Conservation (phyloP, 2,113 vertebrate genomes). For the Onychostoma macrolepis region DNA sequence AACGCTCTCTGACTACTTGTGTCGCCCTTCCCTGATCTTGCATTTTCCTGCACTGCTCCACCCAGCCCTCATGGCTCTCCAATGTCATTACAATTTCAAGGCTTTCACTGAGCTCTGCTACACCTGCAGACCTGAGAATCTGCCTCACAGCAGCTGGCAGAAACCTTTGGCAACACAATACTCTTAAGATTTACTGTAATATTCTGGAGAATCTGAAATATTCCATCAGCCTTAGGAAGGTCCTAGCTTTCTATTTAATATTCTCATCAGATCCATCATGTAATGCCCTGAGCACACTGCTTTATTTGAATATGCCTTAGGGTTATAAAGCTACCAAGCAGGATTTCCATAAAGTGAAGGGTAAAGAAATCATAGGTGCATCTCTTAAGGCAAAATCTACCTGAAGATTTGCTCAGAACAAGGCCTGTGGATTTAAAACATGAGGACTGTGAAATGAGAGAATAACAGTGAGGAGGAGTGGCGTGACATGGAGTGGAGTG, state of each 20-base stretch:
- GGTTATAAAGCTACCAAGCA: conserved; percentile 8
- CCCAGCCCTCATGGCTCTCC: not conserved
- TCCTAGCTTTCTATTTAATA: conserved; percentile 49
- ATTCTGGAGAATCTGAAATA: conserved; percentile 5
- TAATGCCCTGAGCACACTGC: conserved; percentile 24
- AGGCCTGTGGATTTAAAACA: conserved; percentile 12
- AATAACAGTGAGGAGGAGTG: not conserved
- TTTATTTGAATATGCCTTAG: conserved; percentile 28
- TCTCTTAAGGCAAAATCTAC: not conserved
- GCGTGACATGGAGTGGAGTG: not conserved
- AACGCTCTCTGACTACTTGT: not conserved
- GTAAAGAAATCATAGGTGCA: not conserved
- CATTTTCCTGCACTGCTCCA: not conserved
- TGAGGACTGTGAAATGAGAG: conserved; percentile 5
- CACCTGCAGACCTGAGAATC: conserved; percentile 22
- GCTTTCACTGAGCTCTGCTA: not conserved
- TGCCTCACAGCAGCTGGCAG: conserved; percentile 29
- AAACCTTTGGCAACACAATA: not conserved
- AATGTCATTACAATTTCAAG: conserved; percentile 1
- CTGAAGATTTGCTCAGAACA: not conserved
- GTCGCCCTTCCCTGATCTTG: not conserved
- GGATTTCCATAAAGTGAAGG: conserved; percentile 13
- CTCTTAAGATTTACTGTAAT: conserved; percentile 2
- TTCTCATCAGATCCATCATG: conserved; percentile 39
- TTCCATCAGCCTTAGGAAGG: not conserved